Evolutionary conservation across 2,113 vertebrate genomes (phyloP).

Genomic region (Catharus fuscescens): DNA sequence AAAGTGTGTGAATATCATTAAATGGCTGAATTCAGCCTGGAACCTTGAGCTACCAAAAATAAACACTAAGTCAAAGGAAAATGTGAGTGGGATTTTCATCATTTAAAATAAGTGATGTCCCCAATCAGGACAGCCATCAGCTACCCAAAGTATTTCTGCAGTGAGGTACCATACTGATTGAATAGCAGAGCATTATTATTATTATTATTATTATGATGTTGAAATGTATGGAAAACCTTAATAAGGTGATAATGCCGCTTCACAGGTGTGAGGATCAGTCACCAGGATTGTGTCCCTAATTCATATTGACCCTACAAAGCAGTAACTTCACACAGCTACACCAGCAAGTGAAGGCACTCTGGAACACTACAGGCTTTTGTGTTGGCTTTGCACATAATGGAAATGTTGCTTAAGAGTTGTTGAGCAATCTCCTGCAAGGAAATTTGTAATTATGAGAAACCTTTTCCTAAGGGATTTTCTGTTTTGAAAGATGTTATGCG

Average conservation of each 20-base stretch:
- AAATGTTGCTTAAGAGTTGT: constrained; percentile 53
- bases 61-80: neutral
- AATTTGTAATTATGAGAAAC: constrained; percentile 61
- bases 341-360: neutral
- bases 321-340: neutral
- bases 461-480: constrained; percentile 60
- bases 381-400: constrained; percentile 34
- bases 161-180: neutral
- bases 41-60: neutral
- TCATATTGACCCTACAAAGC: neutral
- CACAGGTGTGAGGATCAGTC: neutral
- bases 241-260: neutral
- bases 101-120: neutral
- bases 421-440: constrained; percentile 62
- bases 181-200: neutral
- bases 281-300: neutral
- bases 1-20: neutral
- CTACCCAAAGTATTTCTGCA: neutral
- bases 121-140: neutral
- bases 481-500: constrained; percentile 24
- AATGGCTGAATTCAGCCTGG: neutral
- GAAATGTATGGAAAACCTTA: neutral
- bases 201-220: neutral
- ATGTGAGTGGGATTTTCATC: neutral
- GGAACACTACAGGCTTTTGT: neutral